phyloP scores from a whole-genome alignment of 2,797 vertebrate genomes.

The Lacerta bilineata region DNA sequence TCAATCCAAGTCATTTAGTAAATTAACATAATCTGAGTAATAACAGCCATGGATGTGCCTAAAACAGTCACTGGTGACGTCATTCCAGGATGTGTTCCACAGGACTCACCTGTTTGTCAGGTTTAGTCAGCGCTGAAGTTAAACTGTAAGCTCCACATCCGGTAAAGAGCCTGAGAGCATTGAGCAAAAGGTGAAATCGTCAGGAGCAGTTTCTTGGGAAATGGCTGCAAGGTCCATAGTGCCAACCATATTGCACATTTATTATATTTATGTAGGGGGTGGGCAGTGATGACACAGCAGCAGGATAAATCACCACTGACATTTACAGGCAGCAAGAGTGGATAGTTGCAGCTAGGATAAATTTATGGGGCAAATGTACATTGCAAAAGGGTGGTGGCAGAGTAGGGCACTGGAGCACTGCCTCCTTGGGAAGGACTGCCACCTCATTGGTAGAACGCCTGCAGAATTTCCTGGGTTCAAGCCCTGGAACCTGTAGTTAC shows the following conservation, averaged over 20 bases:
- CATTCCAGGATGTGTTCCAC: constrained; percentile 31
- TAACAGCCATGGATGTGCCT: neutral
- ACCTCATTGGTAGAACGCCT: neutral
- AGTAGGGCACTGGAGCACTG: no score
- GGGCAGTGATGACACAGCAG: constrained; percentile 44
- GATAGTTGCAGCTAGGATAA: constrained; percentile 42
- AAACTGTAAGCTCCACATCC: neutral
- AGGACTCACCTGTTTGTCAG: constrained; percentile 33
- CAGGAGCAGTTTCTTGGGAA: constrained; percentile 28
- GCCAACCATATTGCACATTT: constrained; percentile 49
- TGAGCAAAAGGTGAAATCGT: constrained; percentile 71
- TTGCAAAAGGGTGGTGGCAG: neutral
- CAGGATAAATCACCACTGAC: constrained; percentile 46
- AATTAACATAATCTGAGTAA: constrained; percentile 20
- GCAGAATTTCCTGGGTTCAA: neutral
- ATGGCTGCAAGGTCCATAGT: constrained; percentile 55
- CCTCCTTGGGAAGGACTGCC: neutral
- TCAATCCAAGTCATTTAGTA: neutral
- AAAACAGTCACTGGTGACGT: constrained; percentile 44
- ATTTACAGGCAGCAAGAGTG: constrained; percentile 31
- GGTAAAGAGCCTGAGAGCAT: constrained; percentile 33
- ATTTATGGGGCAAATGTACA: constrained; percentile 21
- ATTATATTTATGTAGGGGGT: constrained; percentile 40
- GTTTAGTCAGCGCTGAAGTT: constrained; percentile 16
- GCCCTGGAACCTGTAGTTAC: neutral